Conservation (phyloP, 2,888 invertebrate species). For the Cheilosia vulpina region DNA sequence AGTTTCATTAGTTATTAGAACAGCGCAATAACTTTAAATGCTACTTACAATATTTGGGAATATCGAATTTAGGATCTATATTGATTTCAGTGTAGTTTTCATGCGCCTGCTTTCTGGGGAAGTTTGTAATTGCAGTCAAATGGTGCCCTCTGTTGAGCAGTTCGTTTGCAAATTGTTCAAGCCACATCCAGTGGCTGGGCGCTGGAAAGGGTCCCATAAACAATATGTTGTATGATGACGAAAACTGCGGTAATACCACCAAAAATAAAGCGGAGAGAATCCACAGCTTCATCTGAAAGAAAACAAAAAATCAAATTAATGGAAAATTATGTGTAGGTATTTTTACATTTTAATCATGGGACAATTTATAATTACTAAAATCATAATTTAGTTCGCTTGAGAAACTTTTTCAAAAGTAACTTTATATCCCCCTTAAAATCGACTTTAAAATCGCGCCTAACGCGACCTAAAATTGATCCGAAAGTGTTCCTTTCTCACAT, state of each 20-base stretch:
- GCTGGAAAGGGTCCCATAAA: slow-evolving; percentile 83
- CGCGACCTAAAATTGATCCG: no score
- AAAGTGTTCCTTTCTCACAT: no score
- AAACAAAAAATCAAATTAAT: background rate
- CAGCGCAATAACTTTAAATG: background rate
- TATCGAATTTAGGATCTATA: slow-evolving; percentile 81
- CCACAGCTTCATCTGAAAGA: slow-evolving; percentile 55
- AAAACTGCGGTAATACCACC: slow-evolving; percentile 19
- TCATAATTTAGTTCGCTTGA: no score
- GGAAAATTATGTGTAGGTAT: no score
- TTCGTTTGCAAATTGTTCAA: slow-evolving; percentile 82
- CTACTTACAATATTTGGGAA: slow-evolving; percentile 81
- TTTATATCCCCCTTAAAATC: no score
- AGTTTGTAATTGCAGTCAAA: slow-evolving; percentile 82
- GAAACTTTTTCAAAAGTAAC: no score
- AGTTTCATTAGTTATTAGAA: background rate
- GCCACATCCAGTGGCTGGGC: slow-evolving; percentile 83
- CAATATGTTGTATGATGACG: slow-evolving; percentile 78
- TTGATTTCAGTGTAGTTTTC: slow-evolving; percentile 83
- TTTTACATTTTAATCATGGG: no score
- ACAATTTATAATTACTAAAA: no score
- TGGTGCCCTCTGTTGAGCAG: slow-evolving; percentile 83
- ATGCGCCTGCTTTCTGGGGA: slow-evolving; percentile 81
- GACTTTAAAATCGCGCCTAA: no score
- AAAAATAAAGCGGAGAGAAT: slow-evolving; percentile 11